A percentile compares a stretch with the other conserved stretches of the same genome.
Evolutionary conservation across 2,797 vertebrate species (phyloP).

Genomic region (Tapera naevia): DNA sequence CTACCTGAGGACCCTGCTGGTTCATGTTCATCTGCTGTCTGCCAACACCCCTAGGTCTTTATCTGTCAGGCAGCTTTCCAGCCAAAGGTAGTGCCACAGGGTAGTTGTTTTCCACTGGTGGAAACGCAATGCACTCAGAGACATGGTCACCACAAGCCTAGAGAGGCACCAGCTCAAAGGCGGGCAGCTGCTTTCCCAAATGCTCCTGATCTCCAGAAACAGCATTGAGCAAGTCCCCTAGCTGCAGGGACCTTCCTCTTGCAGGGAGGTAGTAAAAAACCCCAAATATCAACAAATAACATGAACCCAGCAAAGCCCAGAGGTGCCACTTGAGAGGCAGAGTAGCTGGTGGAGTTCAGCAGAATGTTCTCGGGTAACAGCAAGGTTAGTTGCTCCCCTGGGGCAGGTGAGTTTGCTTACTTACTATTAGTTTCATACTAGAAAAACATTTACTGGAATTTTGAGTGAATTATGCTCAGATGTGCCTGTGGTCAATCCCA

Average conservation of each 20-base stretch:
- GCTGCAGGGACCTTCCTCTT: not conserved
- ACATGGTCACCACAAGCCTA: not conserved
- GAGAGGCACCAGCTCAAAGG: accelerated
- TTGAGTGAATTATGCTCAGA: slow-evolving; percentile 46
- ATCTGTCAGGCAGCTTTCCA: no score
- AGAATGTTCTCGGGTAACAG: slow-evolving; percentile 37
- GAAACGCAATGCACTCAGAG: accelerated
- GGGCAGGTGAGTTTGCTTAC: slow-evolving; percentile 38
- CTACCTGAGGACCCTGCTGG: no score
- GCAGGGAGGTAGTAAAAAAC: not conserved
- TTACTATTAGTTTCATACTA: slow-evolving; percentile 51
- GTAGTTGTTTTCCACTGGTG: not conserved
- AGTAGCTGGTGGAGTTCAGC: slow-evolving; percentile 17
- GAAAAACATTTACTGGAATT: slow-evolving; percentile 53
- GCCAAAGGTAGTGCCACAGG: not conserved
- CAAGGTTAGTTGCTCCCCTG: slow-evolving; percentile 32
- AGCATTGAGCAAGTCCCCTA: no score
- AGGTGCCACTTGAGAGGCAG: not conserved
- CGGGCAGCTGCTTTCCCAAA: not conserved
- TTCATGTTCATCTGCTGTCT: no score
- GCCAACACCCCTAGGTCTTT: no score
- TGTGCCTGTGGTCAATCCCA: slow-evolving; percentile 45
- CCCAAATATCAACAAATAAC: not conserved
- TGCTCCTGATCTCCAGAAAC: not conserved
- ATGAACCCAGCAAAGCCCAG: not conserved